Evolutionary conservation across 2,888 invertebrate genomes (phyloP), one percentile per base, ranked within the genome.

Genomic region (Smittia aterrima): DNA sequence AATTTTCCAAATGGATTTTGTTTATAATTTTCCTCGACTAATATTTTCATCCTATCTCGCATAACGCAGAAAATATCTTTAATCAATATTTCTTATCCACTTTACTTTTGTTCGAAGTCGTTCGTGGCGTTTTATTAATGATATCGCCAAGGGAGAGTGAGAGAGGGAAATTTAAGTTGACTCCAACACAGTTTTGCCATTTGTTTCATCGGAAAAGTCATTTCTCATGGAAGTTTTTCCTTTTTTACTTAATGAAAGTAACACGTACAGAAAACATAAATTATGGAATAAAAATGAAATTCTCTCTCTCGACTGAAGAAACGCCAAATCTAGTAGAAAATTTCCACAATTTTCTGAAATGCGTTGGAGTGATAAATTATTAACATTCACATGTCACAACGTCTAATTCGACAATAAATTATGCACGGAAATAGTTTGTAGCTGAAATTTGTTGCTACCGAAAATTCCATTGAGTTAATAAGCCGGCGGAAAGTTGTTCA

Each of bases 1-100:
- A 71, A 71, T 71, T 71, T 71, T 71, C 70, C 47, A 71, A 71
- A 71, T 71, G 70, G 70, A 71, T 71, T 71, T 71, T 71, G 54
- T 71, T 71, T 71, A 71, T 71, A 71, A 68, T 68, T 68, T 68
- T 68, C 40, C 16, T 41, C 24, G 20, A 58, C 22, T 58, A 18
- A 58, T 58, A 58, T 18, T 58, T 47, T 47, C 16, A 47, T 47
- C 16, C 47, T 3, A 4, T 47, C n/a, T 16, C 47, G n/a, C n/a
- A 47, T 47, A 47, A 47, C 47, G 47, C 11, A 16, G 47, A 7
- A 68, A 68, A 27, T 22, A 68, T 22, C 38, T 68, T 18, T 47
- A 53, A 68, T 68, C 68, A 68, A 68, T 68, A 68, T 47, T 67
- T 66, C 38, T 32, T 66, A 38, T 68, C 68, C 68, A 68, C 47